phyloP scores from a whole-genome alignment of 1,140 invertebrate genomes.

The Drosophila nannoptera region DNA sequence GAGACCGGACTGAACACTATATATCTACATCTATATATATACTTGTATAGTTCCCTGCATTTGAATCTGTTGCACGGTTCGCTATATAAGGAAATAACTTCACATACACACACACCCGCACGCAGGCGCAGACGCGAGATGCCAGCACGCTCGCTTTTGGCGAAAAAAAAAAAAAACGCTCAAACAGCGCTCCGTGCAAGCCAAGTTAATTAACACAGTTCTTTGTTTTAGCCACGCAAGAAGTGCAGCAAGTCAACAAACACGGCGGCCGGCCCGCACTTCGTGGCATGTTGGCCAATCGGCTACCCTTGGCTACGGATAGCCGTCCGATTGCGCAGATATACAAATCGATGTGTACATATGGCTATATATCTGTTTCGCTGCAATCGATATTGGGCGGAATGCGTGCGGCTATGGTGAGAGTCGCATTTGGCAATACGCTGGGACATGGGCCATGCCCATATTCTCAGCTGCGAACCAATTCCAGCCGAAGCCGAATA shows the following conservation, averaged over 20 bases:
- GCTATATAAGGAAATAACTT: too few relatives aligned
- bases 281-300: conserved; percentile 41
- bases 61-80: not conserved
- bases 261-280: not conserved
- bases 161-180: conserved; percentile 13
- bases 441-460: conserved; percentile 17
- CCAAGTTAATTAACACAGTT: conserved; percentile 69
- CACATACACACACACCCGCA: not conserved
- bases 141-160: conserved; percentile 35
- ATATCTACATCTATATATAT: not conserved
- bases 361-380: not conserved
- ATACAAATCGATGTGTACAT: not conserved
- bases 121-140: not conserved
- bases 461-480: conserved; percentile 10
- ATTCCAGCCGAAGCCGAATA: conserved; percentile 10
- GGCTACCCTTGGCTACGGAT: conserved; percentile 56
- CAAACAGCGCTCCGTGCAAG: conserved; percentile 43
- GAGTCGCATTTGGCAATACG: conserved; percentile 5
- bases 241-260: conserved; percentile 27
- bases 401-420: conserved; percentile 15
- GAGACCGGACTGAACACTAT: too few relatives aligned
- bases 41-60: not conserved
- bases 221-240: conserved; percentile 56
- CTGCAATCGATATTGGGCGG: conserved; percentile 30
- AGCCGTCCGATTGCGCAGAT: conserved; percentile 26